A percentile compares a stretch with the other conserved stretches of the same genome.
Conservation (phyloP, 2,888 invertebrate genomes). For the Torymus tubicola region DNA sequence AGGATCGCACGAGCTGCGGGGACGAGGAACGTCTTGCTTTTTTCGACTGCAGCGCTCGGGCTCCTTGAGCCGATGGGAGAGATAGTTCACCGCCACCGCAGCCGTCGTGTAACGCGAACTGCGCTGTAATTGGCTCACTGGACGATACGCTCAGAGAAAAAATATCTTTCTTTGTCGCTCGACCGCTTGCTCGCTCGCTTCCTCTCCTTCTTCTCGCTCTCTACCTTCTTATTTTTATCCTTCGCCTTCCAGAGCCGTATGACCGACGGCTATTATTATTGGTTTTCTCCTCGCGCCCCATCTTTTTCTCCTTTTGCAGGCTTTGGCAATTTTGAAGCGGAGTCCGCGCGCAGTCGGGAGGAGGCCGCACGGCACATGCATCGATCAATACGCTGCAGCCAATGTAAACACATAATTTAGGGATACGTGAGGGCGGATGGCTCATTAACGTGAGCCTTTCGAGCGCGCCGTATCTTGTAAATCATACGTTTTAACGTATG, state of each 20-base stretch:
- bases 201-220: not conserved
- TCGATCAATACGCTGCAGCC: slow-evolving; percentile 49
- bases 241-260: slow-evolving; percentile 4
- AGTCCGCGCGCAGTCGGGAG: not conserved
- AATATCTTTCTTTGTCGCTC: slow-evolving; percentile 29
- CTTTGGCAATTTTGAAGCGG: slow-evolving; percentile 54
- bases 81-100: slow-evolving; percentile 48
- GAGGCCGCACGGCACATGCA: slow-evolving; percentile 25
- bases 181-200: not conserved
- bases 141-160: slow-evolving; percentile 44
- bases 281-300: slow-evolving; percentile 10
- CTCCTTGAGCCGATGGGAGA: slow-evolving; percentile 54
- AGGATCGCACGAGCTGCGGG: slow-evolving; percentile 35
- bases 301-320: slow-evolving; percentile 16
- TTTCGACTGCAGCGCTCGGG: slow-evolving; percentile 32
- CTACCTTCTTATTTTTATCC: slow-evolving; percentile 7
- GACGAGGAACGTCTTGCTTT: slow-evolving; percentile 46
- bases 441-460: slow-evolving; percentile 51
- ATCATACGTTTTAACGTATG: not conserved
- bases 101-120: slow-evolving; percentile 57
- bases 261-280: slow-evolving; percentile 54
- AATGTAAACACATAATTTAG: slow-evolving; percentile 54
- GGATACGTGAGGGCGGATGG: slow-evolving; percentile 42
- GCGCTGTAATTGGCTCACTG: slow-evolving; percentile 59
- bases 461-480: not conserved